Evolutionary conservation across 30 jellyfish, hydroid and myxozoan genomes (phyloP).

Genomic region (Hydra vulgaris): DNA sequence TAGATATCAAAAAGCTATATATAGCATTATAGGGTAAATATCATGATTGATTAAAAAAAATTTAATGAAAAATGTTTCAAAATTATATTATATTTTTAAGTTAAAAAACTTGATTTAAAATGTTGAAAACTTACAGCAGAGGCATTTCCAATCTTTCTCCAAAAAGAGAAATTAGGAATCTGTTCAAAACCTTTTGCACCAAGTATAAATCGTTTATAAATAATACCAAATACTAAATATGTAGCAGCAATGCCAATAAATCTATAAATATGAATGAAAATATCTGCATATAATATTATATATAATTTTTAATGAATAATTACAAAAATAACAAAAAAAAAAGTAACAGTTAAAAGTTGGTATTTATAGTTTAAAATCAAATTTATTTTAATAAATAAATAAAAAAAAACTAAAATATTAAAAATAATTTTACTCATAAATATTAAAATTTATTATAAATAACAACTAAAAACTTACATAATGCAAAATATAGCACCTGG

Average conservation of each 20-base stretch:
- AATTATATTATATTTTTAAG: no score
- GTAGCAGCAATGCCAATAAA: conserved; percentile 43
- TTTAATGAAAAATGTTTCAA: no score
- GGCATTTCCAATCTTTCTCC: conserved; percentile 81
- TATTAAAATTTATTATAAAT: neutral
- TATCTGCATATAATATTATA: neutral
- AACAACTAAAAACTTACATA: conserved; percentile 37
- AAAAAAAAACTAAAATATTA: neutral
- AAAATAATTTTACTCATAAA: neutral
- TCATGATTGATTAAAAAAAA: no score
- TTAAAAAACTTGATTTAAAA: no score
- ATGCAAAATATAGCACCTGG: conserved; percentile 69
- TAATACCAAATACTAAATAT: conserved; percentile 63
- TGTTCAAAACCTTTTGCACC: conserved; percentile 94
- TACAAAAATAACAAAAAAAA: no score
- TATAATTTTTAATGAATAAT: no score
- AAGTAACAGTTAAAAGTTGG: no score
- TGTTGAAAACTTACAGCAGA: conserved; percentile 60
- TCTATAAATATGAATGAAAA: conserved; percentile 16
- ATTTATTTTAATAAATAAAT: no score
- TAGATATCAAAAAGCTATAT: no score
- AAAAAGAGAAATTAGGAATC: conserved; percentile 74
- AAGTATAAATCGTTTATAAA: conserved; percentile 60
- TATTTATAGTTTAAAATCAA: no score
- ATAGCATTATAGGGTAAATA: no score